Percentiles rank a stretch among this genome's conserved stretches.
Evolutionary conservation across 2,113 vertebrate species (phyloP).

Genomic region (Ginglymostoma cirratum): DNA sequence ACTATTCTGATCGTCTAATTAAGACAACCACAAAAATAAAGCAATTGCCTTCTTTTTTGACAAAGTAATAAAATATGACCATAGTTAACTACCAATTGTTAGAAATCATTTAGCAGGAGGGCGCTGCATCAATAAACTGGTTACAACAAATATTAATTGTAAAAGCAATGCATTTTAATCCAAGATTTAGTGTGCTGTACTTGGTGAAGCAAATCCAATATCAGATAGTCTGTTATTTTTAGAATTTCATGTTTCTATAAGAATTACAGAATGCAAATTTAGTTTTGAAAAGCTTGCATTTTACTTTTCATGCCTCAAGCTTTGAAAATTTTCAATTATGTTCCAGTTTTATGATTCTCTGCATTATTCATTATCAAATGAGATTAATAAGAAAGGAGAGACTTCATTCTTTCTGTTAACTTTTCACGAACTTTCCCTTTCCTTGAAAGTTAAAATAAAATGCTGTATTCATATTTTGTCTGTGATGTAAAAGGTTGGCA

Average conservation of each 20-base stretch:
- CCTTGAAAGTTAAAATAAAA: not conserved
- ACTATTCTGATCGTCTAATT: not conserved
- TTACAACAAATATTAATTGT: constrained; percentile 8
- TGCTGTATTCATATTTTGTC: not conserved
- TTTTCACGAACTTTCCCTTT: not conserved
- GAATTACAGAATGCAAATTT: constrained; percentile 30
- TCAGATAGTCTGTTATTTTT: constrained; percentile 23
- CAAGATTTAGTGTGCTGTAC: not conserved
- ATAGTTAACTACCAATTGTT: not conserved
- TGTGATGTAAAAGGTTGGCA: not conserved
- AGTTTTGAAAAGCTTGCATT: constrained; percentile 10
- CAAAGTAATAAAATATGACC: not conserved
- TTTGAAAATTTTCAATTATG: constrained; percentile 32
- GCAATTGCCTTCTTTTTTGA: not conserved
- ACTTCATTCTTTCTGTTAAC: constrained; percentile 15
- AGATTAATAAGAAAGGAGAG: constrained; percentile 17
- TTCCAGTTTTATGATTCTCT: constrained; percentile 17
- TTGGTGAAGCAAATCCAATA: constrained; percentile 22
- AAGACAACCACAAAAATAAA: constrained; percentile 23
- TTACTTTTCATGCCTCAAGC: constrained; percentile 9
- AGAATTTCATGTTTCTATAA: constrained; percentile 27
- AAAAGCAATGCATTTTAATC: not conserved
- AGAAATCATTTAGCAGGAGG: not conserved
- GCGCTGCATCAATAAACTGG: not conserved
- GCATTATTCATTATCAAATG: constrained; percentile 22